These are phyloP conservation scores for Tapirus terrestris DNA, from an alignment of 2,113 vertebrate genomes.

Conservation along the genomic window DNA sequence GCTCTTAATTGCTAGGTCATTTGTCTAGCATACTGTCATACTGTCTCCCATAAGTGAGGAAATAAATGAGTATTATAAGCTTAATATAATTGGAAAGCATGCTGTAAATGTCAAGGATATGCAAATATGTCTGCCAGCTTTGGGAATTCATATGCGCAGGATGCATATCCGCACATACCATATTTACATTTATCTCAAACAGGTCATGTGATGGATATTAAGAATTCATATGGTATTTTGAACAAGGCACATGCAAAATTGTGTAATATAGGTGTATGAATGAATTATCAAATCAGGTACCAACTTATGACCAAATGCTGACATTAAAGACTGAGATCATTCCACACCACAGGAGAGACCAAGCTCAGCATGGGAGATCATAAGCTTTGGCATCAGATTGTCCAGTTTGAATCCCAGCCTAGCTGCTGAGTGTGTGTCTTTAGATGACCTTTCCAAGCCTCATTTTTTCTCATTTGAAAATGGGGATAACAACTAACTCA, in stretches of 20 bases:
- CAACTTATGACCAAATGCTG: not conserved
- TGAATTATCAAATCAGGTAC: not conserved
- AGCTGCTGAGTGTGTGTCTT: not conserved
- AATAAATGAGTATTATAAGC: not conserved
- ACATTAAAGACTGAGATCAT: not conserved
- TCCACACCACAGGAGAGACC: not conserved
- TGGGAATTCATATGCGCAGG: not conserved
- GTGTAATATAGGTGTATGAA: not conserved
- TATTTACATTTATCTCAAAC: not conserved
- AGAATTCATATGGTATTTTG: not conserved
- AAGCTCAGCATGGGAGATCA: not conserved
- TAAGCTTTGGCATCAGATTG: not conserved
- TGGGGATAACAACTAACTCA: not conserved
- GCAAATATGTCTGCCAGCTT: not conserved
- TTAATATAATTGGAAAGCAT: not conserved
- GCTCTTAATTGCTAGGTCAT: not conserved
- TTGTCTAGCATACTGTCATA: not conserved
- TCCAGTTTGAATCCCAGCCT: not conserved
- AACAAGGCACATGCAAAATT: not conserved
- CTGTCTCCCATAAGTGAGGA: not conserved
- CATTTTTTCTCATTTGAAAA: not conserved
- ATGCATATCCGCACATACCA: not conserved
- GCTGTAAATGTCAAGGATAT: not conserved
- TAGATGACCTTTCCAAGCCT: not conserved
- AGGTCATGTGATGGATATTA: not conserved